A percentile compares a stretch with the other conserved stretches of the same genome.
Conservation (phyloP, 1,140 invertebrate genomes). For the Lanistes nyassanus region DNA sequence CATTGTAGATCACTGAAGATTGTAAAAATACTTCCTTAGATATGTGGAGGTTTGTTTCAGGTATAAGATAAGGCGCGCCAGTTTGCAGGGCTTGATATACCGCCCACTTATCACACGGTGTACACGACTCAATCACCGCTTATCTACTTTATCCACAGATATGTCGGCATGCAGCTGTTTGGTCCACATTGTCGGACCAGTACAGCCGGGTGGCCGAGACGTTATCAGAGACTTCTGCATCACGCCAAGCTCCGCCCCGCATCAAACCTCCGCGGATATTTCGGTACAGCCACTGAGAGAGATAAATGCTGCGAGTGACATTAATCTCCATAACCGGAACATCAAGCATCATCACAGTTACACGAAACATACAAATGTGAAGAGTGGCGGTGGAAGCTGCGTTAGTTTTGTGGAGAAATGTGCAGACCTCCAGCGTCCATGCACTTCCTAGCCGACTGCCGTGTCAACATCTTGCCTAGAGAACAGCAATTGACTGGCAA, state of each 20-base stretch:
- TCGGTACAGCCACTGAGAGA: slow-evolving; percentile 15
- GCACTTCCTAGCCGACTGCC: not conserved
- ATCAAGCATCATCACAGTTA: not conserved
- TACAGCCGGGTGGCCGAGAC: slow-evolving; percentile 23
- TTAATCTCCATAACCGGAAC: slow-evolving; percentile 23
- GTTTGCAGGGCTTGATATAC: slow-evolving; percentile 22
- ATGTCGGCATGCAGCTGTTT: slow-evolving; percentile 24
- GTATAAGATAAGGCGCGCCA: slow-evolving; percentile 23
- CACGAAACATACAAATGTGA: not conserved
- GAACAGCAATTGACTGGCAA: not conserved
- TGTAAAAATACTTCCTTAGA: not conserved
- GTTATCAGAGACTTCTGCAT: slow-evolving; percentile 18
- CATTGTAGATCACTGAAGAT: not conserved
- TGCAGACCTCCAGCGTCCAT: not conserved
- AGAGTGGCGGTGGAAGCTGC: not conserved
- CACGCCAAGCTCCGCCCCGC: slow-evolving; percentile 3
- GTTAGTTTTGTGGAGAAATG: not conserved
- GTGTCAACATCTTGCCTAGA: not conserved
- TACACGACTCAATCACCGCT: slow-evolving; percentile 12
- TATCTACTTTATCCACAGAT: slow-evolving; percentile 26
- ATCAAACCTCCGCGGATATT: slow-evolving; percentile 20
- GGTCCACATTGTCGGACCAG: slow-evolving; percentile 17
- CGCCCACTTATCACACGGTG: slow-evolving; percentile 21
- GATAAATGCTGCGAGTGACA: slow-evolving; percentile 17
- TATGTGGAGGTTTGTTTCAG: slow-evolving; percentile 24